phyloP scores from a whole-genome alignment of 1,140 invertebrate species.

The Brachionus calyciflorus region DNA sequence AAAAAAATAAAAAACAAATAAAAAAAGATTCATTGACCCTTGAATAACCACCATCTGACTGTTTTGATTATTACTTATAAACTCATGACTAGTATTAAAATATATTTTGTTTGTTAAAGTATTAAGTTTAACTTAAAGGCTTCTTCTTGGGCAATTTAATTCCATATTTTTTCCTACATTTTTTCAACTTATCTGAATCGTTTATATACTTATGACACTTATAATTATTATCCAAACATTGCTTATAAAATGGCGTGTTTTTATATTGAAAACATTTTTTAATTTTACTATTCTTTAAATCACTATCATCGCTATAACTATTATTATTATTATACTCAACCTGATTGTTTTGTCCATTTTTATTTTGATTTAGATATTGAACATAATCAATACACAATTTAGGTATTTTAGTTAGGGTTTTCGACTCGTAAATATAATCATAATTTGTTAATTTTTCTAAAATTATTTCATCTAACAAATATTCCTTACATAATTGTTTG shows the following conservation, averaged over 20 bases:
- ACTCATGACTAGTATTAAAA: too few relatives aligned
- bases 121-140: too few relatives aligned
- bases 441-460: neutral
- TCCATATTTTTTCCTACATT: slow-evolving; percentile 1
- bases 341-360: neutral
- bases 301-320: neutral
- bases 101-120: too few relatives aligned
- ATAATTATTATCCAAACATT: slow-evolving; percentile 14
- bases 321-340: slow-evolving; percentile 12
- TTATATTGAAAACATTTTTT: slow-evolving; percentile 4
- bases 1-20: slow-evolving; percentile 3
- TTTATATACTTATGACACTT: slow-evolving; percentile 16
- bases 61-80: neutral
- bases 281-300: neutral
- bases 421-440: neutral
- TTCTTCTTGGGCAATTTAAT: slow-evolving; percentile 17
- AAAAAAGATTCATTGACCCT: slow-evolving; percentile 3
- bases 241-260: neutral
- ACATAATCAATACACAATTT: slow-evolving; percentile 32
- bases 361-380: neutral
- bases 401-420: neutral
- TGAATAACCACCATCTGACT: slow-evolving; percentile 41
- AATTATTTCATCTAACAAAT: slow-evolving; percentile 25
- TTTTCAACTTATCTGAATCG: slow-evolving; percentile 7
- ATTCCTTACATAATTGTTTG: slow-evolving; percentile 24